phyloP scores from a whole-genome alignment of 2,113 vertebrate species.

The Myotis brandtii region DNA sequence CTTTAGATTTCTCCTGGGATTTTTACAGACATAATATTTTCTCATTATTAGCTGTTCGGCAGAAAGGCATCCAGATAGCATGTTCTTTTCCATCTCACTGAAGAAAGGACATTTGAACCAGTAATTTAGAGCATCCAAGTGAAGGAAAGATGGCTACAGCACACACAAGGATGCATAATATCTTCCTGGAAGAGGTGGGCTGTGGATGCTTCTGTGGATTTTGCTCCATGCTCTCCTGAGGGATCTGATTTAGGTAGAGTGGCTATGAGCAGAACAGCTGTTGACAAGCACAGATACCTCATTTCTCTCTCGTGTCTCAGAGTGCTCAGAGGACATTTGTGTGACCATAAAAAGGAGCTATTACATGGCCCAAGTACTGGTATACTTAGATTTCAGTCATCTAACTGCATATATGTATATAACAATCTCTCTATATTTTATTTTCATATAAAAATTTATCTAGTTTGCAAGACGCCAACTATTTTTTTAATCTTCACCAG shows the following conservation, averaged over 20 bases:
- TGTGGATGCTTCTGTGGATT: conserved; percentile 68
- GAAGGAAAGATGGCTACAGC: conserved; percentile 65
- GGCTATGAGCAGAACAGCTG: conserved; percentile 27
- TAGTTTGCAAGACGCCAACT: background rate
- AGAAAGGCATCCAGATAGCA: conserved; percentile 65
- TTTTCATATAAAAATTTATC: background rate
- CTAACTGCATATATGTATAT: conserved; percentile 9
- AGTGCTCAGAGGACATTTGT: conserved; percentile 19
- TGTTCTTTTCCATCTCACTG: conserved; percentile 75
- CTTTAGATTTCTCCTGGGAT: conserved; percentile 83
- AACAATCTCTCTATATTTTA: background rate
- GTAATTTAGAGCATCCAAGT: conserved; percentile 78
- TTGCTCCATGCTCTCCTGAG: conserved; percentile 57
- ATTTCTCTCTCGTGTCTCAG: conserved; percentile 23
- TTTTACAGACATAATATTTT: conserved; percentile 85
- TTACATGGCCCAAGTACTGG: background rate
- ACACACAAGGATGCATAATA: conserved; percentile 71
- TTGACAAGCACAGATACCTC: conserved; percentile 3
- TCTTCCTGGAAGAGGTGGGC: conserved; percentile 59
- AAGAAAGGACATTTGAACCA: conserved; percentile 79
- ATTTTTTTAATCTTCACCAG: background rate
- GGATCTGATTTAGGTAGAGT: conserved; percentile 73
- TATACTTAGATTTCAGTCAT: conserved; percentile 38
- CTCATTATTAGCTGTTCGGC: conserved; percentile 85
- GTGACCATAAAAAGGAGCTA: conserved; percentile 67